Conservation (phyloP, 2,113 vertebrate genomes). For the Calidris pugnax region DNA sequence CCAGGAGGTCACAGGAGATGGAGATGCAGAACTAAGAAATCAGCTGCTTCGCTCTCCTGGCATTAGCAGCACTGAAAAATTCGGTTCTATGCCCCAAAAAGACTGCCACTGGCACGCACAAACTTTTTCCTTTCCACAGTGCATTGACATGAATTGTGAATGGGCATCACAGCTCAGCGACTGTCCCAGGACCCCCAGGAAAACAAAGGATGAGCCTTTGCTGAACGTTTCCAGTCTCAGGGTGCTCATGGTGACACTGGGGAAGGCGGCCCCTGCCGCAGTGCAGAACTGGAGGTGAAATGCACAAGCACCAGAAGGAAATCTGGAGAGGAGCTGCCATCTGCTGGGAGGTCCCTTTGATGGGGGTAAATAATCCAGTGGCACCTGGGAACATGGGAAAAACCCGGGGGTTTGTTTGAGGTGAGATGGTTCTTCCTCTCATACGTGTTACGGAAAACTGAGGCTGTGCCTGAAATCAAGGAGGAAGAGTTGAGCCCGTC, state of each 20-base stretch:
- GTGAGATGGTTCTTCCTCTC: not conserved
- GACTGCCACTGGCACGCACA: too few species aligned
- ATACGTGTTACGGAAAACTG: not conserved
- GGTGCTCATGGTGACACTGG: not conserved
- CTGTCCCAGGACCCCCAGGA: not conserved
- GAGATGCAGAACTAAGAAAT: not conserved
- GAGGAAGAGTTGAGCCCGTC: not conserved
- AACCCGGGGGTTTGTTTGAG: accelerated
- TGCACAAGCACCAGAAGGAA: not conserved
- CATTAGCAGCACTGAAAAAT: not conserved
- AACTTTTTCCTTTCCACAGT: not conserved
- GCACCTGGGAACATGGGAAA: not conserved
- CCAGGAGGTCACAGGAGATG: not conserved
- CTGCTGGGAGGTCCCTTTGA: not conserved
- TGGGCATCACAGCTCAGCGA: too few species aligned
- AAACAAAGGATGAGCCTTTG: not conserved
- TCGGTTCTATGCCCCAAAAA: accelerated
- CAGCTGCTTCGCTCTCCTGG: not conserved
- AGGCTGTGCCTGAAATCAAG: too few species aligned
- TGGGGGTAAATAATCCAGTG: accelerated
- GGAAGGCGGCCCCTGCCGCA: not conserved
- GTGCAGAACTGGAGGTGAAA: too few species aligned
- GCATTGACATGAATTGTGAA: not conserved
- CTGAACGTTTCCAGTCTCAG: not conserved
- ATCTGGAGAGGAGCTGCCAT: not conserved